phyloP scores from a whole-genome alignment of 2,888 invertebrate genomes.

The Ormyrus pomaceus region DNA sequence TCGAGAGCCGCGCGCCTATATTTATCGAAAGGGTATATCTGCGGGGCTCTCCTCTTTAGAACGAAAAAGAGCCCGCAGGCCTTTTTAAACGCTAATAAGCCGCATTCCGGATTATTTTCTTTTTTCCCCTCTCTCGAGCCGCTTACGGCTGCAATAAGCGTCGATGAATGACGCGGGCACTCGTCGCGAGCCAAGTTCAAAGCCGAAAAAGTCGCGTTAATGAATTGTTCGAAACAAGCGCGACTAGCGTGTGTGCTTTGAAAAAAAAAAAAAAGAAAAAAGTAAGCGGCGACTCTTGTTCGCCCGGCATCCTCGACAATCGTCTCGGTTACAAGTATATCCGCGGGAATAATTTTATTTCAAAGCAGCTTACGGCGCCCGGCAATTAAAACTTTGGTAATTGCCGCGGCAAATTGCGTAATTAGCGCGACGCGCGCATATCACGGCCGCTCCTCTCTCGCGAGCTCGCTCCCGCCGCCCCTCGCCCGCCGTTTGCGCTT shows the following conservation, averaged over 20 bases:
- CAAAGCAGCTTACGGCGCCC: constrained; percentile 66
- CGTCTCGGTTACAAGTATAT: constrained; percentile 56
- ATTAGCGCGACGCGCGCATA: constrained; percentile 59
- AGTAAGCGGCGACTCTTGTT: constrained; percentile 32
- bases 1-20: not conserved
- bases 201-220: too few relatives aligned
- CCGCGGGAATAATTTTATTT: constrained; percentile 67
- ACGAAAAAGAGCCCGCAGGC: too few relatives aligned
- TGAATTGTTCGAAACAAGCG: too few relatives aligned
- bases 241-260: not conserved
- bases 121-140: too few relatives aligned
- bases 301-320: constrained; percentile 38
- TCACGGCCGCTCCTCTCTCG: constrained; percentile 4
- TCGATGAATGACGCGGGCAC: too few relatives aligned
- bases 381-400: constrained; percentile 73
- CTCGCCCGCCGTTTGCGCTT: constrained; percentile 42
- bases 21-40: too few relatives aligned
- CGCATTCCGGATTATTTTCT: too few relatives aligned
- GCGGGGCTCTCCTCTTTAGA: too few relatives aligned
- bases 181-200: too few relatives aligned
- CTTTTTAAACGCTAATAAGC: too few relatives aligned
- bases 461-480: not conserved
- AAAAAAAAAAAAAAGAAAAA: not conserved
- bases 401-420: constrained; percentile 70
- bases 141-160: too few relatives aligned